These are phyloP conservation scores for Apoda limacodes DNA, from an alignment of 2,888 invertebrate genomes.

Conservation along the genomic window DNA sequence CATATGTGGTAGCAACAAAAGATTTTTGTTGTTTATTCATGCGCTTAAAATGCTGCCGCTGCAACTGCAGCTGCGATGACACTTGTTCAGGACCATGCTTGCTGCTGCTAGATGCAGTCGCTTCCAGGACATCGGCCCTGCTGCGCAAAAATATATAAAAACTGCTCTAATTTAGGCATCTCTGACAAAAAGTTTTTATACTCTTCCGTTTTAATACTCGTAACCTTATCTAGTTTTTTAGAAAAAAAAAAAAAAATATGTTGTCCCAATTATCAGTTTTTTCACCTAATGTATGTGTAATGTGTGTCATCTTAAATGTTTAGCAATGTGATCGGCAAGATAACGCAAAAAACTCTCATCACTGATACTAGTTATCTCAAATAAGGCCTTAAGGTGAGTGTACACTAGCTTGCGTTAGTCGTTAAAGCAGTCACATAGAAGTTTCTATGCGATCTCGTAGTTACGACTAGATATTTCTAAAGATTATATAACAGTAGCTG, in stretches of 20 bases:
- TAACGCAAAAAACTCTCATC: slow-evolving; percentile 1
- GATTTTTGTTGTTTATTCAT: slow-evolving; percentile 5
- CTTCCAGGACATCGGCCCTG: slow-evolving; percentile 4
- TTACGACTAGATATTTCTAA: slow-evolving; percentile 7
- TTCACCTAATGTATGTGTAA: slow-evolving; percentile 5
- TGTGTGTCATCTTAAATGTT: slow-evolving; percentile 6
- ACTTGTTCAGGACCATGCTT: not conserved
- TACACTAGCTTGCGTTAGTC: slow-evolving; percentile 5
- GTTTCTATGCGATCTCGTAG: slow-evolving; percentile 6
- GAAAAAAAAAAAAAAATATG: slow-evolving; percentile 4
- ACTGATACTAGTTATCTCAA: not conserved
- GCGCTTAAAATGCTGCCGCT: slow-evolving; percentile 1
- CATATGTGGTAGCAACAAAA: slow-evolving; percentile 1
- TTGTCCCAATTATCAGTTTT: slow-evolving; percentile 6
- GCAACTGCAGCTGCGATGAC: slow-evolving; percentile 2
- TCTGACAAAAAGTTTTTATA: slow-evolving; percentile 1
- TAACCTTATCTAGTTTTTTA: slow-evolving; percentile 1
- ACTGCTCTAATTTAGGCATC: slow-evolving; percentile 1
- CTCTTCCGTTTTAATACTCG: slow-evolving; percentile 3
- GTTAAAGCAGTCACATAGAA: slow-evolving; percentile 7
- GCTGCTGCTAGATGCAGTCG: no score
- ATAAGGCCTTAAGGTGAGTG: slow-evolving; percentile 4
- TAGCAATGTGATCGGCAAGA: slow-evolving; percentile 7
- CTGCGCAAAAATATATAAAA: slow-evolving; percentile 4
- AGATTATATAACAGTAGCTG: slow-evolving; percentile 1